Evolutionary conservation across 64 coral and sea anemone genomes (phyloP).

Genomic region (Pocillopora damicornis): DNA sequence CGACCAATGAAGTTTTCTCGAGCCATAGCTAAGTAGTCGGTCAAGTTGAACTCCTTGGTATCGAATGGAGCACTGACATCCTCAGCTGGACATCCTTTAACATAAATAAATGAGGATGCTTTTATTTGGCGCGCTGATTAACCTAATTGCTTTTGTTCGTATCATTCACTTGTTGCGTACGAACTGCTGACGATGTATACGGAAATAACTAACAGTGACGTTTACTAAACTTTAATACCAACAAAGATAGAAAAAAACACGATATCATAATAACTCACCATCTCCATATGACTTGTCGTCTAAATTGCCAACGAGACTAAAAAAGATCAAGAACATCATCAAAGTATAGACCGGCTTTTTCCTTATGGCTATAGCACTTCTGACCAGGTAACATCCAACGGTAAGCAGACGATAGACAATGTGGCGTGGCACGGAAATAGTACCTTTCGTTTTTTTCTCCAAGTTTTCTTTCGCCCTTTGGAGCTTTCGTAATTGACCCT

Average conservation of each 20-base stretch:
- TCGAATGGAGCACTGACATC: slow-evolving; percentile 13
- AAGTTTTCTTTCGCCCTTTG: background rate
- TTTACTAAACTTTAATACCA: background rate
- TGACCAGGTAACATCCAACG: background rate
- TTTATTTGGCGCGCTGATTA: too few species aligned
- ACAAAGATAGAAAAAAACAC: background rate
- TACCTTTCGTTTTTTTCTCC: background rate
- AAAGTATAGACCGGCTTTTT: background rate
- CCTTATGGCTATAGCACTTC: background rate
- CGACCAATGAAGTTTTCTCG: slow-evolving; percentile 57
- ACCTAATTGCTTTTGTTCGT: too few species aligned
- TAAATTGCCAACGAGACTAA: background rate
- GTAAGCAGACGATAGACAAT: background rate
- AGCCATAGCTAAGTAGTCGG: slow-evolving; percentile 41
- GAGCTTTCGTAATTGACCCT: background rate
- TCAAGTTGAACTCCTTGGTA: slow-evolving; percentile 42
- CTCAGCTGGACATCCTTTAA: background rate
- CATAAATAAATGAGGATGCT: too few species aligned
- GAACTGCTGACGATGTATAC: too few species aligned
- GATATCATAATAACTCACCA: background rate
- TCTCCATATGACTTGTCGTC: background rate
- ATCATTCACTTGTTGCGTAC: too few species aligned
- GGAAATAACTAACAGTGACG: too few species aligned
- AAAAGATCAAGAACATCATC: background rate
- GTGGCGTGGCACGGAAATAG: background rate